Base-by-base conservation (phyloP, 1,140 invertebrate genomes). In the Augochlora pura region DNA sequence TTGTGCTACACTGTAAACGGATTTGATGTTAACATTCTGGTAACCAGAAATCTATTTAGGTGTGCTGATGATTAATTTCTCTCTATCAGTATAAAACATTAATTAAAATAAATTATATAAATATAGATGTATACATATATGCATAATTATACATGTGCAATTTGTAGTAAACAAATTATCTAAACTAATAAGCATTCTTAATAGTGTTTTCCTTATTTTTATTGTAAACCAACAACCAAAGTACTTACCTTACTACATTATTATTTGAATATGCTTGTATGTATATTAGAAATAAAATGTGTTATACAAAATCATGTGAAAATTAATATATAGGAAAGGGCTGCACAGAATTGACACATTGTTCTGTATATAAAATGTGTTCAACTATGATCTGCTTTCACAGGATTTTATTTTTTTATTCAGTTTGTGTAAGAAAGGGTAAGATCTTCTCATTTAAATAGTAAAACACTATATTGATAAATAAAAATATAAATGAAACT, bases 391-490 rank as follows among this genome's bases (percentile, higher is more conserved):
- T 68, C 46, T 82, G 42, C 75, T 86, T 74, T 82, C 82, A 76
- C 66, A 85, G 39, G 59, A 68, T 82, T 85, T 82, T 79, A 85
- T 71, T 83, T 85, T n/a, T 86, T 83, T 81, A 81, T 86, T 64
- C 57, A 70, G 60, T 86, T 83, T 78, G 32, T 49, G 71, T 86
- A 86, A 83, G 85, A 86, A 86, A 86, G 64, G 69, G 54, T 83
- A 76, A 85, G 81, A 83, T 62, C 60, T 80, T 72, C 62, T 63
- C 54, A 54, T 86, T 86, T 77, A 80, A 86, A 86, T 86, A 86
- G 86, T 86, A 86, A 86, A 86, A 81, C 38, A 86, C 63, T 80
- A 86, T 82, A 78, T 85, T 86, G 81, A 86, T 86, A 86, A 86
- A 86, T 86, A 86, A 86, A 68, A 60, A 74, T 81, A 86, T 80